A percentile compares a stretch with the other conserved stretches of the same genome.
These are phyloP conservation scores for Zaprionus inermis DNA, from an alignment of 1,140 invertebrate species.

Conservation along the genomic window DNA sequence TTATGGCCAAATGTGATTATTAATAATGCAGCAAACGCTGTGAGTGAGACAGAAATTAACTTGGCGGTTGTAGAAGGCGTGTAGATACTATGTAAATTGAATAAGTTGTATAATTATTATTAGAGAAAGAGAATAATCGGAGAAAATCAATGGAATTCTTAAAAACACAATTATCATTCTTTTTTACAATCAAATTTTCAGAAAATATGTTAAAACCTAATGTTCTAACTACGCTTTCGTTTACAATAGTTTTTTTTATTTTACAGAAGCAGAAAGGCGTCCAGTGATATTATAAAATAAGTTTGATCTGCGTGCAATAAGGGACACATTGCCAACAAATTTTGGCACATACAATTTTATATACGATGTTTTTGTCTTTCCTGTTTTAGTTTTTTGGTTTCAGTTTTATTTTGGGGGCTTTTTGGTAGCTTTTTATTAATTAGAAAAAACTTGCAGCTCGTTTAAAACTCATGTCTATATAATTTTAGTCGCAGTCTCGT, in stretches of 20 bases:
- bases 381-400: constrained; percentile 26
- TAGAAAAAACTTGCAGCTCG: constrained; percentile 57
- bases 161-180: no score
- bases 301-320: neutral
- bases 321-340: neutral
- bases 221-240: no score
- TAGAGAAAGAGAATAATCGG: no score
- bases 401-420: constrained; percentile 26
- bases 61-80: neutral
- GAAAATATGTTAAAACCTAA: no score
- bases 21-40: constrained; percentile 40
- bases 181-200: no score
- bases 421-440: constrained; percentile 68
- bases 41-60: neutral
- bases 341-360: constrained; percentile 65
- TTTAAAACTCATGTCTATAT: constrained; percentile 60
- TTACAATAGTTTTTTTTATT: no score
- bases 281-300: no score
- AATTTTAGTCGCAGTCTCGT: constrained; percentile 55
- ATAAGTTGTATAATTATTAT: no score
- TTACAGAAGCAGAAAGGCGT: no score
- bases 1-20: constrained; percentile 52
- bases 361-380: constrained; percentile 53
- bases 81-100: neutral
- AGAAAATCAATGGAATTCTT: no score